Conservation (phyloP, 2,797 vertebrate species). For the Amazona ochrocephala region DNA sequence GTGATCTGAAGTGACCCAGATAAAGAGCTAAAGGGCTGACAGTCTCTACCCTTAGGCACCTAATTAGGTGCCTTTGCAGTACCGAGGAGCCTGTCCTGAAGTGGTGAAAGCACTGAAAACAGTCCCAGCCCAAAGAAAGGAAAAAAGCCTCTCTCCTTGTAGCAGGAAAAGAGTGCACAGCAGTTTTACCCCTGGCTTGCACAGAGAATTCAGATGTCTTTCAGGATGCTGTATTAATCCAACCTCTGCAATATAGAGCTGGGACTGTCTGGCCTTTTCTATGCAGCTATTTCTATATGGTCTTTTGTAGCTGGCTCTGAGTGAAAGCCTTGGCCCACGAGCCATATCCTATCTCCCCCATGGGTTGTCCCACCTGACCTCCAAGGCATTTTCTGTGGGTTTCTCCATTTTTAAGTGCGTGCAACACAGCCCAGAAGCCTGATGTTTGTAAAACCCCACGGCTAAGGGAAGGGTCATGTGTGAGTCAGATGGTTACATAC, state of each 20-base stretch:
- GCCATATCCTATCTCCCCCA: not conserved
- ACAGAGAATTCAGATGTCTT: not conserved
- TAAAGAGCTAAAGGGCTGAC: slow-evolving; percentile 40
- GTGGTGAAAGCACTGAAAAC: not conserved
- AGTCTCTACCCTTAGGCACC: not conserved
- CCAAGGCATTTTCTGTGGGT: not conserved
- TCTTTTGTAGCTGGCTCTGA: not conserved
- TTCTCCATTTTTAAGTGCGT: not conserved
- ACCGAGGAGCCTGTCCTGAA: not conserved
- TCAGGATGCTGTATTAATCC: not conserved
- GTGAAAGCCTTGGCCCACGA: not conserved
- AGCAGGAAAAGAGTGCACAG: not conserved
- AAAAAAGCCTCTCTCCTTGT: not conserved
- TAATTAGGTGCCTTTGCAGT: not conserved
- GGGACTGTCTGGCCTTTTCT: not conserved
- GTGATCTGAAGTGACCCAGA: slow-evolving; percentile 25
- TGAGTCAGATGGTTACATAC: not conserved
- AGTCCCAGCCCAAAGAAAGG: not conserved
- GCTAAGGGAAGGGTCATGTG: rapidly evolving
- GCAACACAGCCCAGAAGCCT: not conserved
- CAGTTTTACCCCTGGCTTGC: not conserved
- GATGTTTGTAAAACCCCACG: not conserved
- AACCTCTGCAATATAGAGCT: not conserved
- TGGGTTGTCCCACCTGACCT: not conserved
- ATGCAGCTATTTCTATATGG: not conserved